Percentiles rank a stretch among this genome's conserved stretches.
phyloP scores from a whole-genome alignment of 2,113 vertebrate species.

The Rhadina sibilatrix region DNA sequence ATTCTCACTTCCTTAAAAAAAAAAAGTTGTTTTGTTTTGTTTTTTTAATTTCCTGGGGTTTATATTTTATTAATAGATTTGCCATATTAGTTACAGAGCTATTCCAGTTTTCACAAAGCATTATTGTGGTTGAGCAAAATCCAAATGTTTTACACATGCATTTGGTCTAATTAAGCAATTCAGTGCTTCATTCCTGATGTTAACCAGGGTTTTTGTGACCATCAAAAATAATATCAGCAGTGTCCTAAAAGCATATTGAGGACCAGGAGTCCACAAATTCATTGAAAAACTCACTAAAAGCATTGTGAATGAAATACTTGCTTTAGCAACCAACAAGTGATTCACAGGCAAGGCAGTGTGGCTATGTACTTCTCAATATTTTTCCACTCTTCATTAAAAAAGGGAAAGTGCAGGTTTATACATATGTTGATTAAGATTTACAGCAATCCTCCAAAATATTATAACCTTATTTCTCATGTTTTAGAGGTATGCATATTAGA shows the following conservation, averaged over 20 bases:
- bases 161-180: not conserved
- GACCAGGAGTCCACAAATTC: not conserved
- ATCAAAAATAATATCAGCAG: not conserved
- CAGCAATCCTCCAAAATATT: not conserved
- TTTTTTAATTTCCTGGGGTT: not conserved
- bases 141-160: not conserved
- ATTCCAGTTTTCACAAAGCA: not conserved
- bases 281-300: not conserved
- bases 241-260: not conserved
- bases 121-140: not conserved
- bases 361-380: not conserved
- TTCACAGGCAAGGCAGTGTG: not conserved
- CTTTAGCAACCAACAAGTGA: not conserved
- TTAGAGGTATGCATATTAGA: not conserved
- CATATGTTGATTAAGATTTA: not conserved
- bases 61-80: slow-evolving; percentile 4
- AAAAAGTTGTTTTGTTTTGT: not conserved
- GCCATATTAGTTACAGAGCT: not conserved
- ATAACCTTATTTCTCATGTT: not conserved
- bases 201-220: not conserved
- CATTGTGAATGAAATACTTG: not conserved
- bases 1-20: not conserved
- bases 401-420: not conserved
- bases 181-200: not conserved
- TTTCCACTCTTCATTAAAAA: not conserved